These are phyloP conservation scores for Apamea epomidion DNA, from an alignment of 2,888 invertebrate genomes.

Conservation along the genomic window DNA sequence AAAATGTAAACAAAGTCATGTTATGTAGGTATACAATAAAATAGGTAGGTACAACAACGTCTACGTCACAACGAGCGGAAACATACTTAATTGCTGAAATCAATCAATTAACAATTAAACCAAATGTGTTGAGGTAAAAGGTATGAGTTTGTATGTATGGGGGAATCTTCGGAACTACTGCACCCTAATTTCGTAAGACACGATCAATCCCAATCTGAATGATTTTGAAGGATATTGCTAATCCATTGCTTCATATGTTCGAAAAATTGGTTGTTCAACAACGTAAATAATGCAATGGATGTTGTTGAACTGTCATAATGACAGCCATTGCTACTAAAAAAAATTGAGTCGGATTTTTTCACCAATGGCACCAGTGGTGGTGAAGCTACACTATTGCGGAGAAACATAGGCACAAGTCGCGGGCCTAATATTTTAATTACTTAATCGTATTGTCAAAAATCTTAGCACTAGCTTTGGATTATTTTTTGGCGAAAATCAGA, in stretches of 20 bases:
- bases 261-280: too few species aligned
- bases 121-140: not conserved
- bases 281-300: too few species aligned
- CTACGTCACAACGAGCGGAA: not conserved
- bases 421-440: not conserved
- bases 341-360: too few species aligned
- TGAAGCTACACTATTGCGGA: too few species aligned
- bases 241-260: too few species aligned
- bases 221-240: too few species aligned
- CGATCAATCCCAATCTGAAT: too few species aligned
- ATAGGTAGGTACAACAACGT: not conserved
- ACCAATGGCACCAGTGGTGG: too few species aligned
- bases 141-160: not conserved
- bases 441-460: too few species aligned
- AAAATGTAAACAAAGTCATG: constrained; percentile 39
- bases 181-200: too few species aligned
- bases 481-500: not conserved
- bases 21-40: not conserved
- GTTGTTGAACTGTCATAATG: too few species aligned
- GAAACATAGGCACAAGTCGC: not conserved
- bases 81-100: not conserved
- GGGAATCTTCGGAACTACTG: not conserved
- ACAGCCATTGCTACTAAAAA: too few species aligned
- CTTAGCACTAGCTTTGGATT: not conserved
- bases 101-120: not conserved